Base-by-base conservation (phyloP, 1,140 invertebrate genomes). In the Daktulosphaira vitifoliae region DNA sequence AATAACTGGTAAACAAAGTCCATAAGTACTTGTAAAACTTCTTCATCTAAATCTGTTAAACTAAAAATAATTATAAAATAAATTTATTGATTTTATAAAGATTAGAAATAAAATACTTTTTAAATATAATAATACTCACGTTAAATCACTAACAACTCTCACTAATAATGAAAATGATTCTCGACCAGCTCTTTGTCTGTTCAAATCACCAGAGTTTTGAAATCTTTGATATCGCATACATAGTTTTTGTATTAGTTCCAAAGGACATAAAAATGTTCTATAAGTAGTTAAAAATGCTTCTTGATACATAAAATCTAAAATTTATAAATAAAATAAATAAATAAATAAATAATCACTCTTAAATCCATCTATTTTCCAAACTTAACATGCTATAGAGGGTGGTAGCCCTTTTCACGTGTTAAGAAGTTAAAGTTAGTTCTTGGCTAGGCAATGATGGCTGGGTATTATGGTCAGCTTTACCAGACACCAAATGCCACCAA, bases 241-340 rank as follows among this genome's bases (percentile, higher is more conserved):
- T 42, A 98, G 78, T 75, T 95, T 94, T 71, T 85, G 82, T 68
- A 98, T 86, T 65, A 97, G 79, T 67, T 90, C 88, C 62, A 85
- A 75, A n/a, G 94, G 90, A 49, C 87, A 79, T 71, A 97, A 85
- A 78, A 97, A 96, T 65, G 93, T 97, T 69, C 95, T 82, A 76
- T 97, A 98, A 42, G 94, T 98, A 22, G 92, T 92, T 68, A 98
- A 81, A 77, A 98, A 98, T 38, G 94, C 93, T 80, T 97, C 93
- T 81, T 95, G 91, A 78, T 94, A 97, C 73, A 90, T 81, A 75
- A 92, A 91, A 78, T 92, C 91, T 91, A 79, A 42, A 77, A 74
- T 68, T 71, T n/a, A 74, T 69, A 70, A 71, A 74, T 69, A 67
- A 42, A 38, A 68, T 15, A 44, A 68, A 67, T 72, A 71, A 76